These are phyloP conservation scores for Trilocha varians DNA, from an alignment of 2,888 invertebrate genomes.

Conservation along the genomic window DNA sequence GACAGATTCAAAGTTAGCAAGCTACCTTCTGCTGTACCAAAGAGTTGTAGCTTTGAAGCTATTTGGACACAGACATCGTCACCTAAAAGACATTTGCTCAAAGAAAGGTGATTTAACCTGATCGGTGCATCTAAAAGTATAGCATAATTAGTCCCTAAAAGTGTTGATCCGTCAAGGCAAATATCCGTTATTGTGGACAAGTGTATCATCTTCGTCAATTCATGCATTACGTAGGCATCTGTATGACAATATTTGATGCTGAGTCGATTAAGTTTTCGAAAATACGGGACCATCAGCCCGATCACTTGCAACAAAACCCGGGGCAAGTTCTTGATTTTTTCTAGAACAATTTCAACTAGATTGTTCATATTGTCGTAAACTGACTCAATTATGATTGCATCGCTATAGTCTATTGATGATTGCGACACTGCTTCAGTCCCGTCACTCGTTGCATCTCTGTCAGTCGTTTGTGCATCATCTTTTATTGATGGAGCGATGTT, in stretches of 20 bases:
- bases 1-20: slow-evolving; percentile 40
- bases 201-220: slow-evolving; percentile 31
- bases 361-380: slow-evolving; percentile 27
- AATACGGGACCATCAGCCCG: slow-evolving; percentile 22
- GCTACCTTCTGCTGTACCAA: slow-evolving; percentile 23
- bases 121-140: slow-evolving; percentile 23
- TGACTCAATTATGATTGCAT: slow-evolving; percentile 19
- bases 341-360: slow-evolving; percentile 28
- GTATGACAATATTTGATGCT: slow-evolving; percentile 25
- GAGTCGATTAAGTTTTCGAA: slow-evolving; percentile 24
- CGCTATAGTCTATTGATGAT: slow-evolving; percentile 1
- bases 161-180: slow-evolving; percentile 31
- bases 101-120: slow-evolving; percentile 27
- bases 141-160: slow-evolving; percentile 26
- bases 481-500: neutral
- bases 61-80: slow-evolving; percentile 31
- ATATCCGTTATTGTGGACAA: slow-evolving; percentile 32
- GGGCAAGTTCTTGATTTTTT: slow-evolving; percentile 18
- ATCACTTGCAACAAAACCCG: slow-evolving; percentile 30
- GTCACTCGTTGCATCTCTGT: neutral
- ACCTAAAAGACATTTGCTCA: slow-evolving; percentile 34
- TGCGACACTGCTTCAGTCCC: neutral
- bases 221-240: slow-evolving; percentile 26
- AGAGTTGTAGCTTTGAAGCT: slow-evolving; percentile 22
- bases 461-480: neutral